phyloP scores from a whole-genome alignment of 1,140 invertebrate species.

The Drosophila pandora region DNA sequence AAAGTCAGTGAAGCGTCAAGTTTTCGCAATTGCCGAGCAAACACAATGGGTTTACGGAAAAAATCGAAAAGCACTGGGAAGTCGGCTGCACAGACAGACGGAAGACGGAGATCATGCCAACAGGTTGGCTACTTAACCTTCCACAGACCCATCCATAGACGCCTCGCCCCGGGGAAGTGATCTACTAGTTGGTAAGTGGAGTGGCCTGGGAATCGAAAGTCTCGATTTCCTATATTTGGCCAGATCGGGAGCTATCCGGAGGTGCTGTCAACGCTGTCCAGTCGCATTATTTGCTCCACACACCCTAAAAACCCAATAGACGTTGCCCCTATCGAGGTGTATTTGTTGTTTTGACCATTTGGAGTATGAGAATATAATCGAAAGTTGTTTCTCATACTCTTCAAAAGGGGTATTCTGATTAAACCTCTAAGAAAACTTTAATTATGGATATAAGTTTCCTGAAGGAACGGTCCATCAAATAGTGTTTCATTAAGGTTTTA shows the following conservation, averaged over 20 bases:
- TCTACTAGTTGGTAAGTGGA: neutral
- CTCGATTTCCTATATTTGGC: constrained; percentile 9
- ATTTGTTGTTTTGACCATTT: constrained; percentile 27
- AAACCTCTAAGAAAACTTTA: too few relatives aligned
- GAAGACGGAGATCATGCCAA: constrained; percentile 7
- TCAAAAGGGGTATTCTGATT: neutral
- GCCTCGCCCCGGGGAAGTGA: constrained; percentile 5
- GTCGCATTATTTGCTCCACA: constrained; percentile 28
- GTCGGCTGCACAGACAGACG: constrained; percentile 19
- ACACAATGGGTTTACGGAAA: constrained; percentile 53
- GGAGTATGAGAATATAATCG: constrained; percentile 51
- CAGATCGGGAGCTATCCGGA: constrained; percentile 18
- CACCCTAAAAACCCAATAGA: constrained; percentile 26
- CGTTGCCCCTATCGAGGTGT: neutral
- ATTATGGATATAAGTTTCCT: too few relatives aligned
- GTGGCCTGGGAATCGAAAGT: neutral
- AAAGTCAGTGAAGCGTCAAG: constrained; percentile 64
- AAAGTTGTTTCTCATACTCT: constrained; percentile 39
- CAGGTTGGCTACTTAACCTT: constrained; percentile 36
- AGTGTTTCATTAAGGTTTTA: too few relatives aligned
- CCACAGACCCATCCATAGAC: constrained; percentile 16
- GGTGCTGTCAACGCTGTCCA: constrained; percentile 19
- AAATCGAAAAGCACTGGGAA: constrained; percentile 21
- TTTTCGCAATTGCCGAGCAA: constrained; percentile 73
- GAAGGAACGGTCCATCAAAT: too few relatives aligned